Base-by-base conservation (phyloP, 2,888 invertebrate genomes). In the Helleia helle region DNA sequence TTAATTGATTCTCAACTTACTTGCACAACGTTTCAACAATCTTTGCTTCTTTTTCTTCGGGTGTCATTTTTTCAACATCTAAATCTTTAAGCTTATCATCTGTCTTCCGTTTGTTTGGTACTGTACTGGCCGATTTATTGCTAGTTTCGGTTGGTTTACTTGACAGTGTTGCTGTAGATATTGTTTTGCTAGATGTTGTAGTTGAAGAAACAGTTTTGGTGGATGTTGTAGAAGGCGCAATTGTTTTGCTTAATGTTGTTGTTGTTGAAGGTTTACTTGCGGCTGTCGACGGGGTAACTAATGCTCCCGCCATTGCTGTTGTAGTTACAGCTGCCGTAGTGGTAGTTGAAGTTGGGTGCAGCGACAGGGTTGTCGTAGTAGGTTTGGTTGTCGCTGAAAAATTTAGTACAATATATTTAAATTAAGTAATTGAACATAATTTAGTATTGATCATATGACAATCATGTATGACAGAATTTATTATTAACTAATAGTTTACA, bases 1-100 rank as follows among this genome's bases (percentile, higher is more conserved):
- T n/a, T n/a, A n/a, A n/a, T n/a, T n/a, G n/a, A n/a, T n/a, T n/a
- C n/a, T n/a, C n/a, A 14, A 43, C 41, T 50, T n/a, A 75, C 79
- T 65, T 68, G 8, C 56, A 52, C 26, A 80, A 49, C 1, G 72
- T 73, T 2, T 80, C 75, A 0, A 62, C 58, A 25, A 83, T 71
- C 47, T 63, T 62, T 3, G 61, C 62, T 44, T 83, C 77, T 41
- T 67, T 62, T 48, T 77, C 62, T 0, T 68, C 69, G 0, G 58
- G 51, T 2, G 55, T 64, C 26, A 83, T 51, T 0, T 44, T 43
- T 8, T 41, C 52, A 13, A 62, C 43, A 38, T 73, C 69, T 2
- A 61, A 25, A 0, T 64, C 58, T 0, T 62, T 63, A 0, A 40
- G 8, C 0, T 56, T 56, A 0, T 62, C 64, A 0, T 61, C 63